These are phyloP conservation scores for Caenorhabditis sp. DNA, from an alignment of 2,888 invertebrate species.

Conservation along the genomic window DNA sequence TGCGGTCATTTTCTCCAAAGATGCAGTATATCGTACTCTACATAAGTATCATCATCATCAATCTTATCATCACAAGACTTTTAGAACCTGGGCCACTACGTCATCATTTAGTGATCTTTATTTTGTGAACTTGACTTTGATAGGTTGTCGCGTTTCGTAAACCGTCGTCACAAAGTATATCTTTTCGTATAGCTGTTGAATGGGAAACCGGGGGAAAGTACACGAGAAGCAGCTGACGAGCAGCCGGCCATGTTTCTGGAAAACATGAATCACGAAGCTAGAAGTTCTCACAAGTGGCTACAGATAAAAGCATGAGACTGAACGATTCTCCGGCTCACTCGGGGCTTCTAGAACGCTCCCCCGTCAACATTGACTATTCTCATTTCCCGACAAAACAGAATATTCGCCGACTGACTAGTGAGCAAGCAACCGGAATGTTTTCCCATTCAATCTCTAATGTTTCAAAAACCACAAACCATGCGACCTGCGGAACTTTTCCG, in stretches of 20 bases:
- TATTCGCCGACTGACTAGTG: too few species aligned
- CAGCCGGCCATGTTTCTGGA: constrained; percentile 19
- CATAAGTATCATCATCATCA: too few species aligned
- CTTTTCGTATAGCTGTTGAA: constrained; percentile 33
- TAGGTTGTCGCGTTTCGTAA: constrained; percentile 2
- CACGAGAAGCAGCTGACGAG: constrained; percentile 14
- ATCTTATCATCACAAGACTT: not conserved
- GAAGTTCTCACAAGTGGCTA: constrained; percentile 3
- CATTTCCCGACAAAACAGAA: constrained; percentile 1
- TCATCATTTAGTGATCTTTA: constrained; percentile 38
- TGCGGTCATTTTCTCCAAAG: too few species aligned
- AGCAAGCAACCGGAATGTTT: too few species aligned
- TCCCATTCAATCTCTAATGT: not conserved
- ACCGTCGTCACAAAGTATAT: not conserved
- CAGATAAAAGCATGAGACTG: not conserved
- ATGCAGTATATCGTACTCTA: too few species aligned
- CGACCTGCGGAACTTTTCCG: too few species aligned
- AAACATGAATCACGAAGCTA: constrained; percentile 27
- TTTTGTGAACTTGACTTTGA: constrained; percentile 51
- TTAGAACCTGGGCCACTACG: constrained; percentile 27
- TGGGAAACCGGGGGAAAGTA: constrained; percentile 13
- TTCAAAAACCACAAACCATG: too few species aligned
- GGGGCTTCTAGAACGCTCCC: not conserved
- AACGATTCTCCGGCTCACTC: constrained; percentile 10
- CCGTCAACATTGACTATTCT: not conserved